phyloP scores from a whole-genome alignment of 2,797 vertebrate genomes.

The Glossophaga mutica region DNA sequence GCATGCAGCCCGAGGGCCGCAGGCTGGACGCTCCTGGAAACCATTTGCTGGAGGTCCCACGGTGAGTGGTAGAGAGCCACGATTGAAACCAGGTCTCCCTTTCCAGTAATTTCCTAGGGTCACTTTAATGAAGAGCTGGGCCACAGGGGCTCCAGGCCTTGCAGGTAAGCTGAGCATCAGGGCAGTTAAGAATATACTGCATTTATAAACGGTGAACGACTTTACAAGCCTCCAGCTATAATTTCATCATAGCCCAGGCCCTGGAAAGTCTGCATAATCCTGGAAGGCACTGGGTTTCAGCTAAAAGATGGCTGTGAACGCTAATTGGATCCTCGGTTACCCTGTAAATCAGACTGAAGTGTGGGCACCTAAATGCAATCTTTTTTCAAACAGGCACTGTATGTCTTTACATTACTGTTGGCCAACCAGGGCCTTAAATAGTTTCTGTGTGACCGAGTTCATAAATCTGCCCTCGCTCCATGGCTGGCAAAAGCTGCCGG shows the following conservation, averaged over 20 bases:
- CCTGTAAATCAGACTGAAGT: constrained; percentile 82
- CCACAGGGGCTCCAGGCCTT: constrained; percentile 66
- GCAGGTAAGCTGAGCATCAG: constrained; percentile 66
- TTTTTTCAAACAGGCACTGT: constrained; percentile 82
- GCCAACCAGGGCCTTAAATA: constrained; percentile 81
- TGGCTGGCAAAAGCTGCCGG: constrained; percentile 77
- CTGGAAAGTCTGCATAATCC: constrained; percentile 87
- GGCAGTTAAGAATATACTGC: constrained; percentile 79
- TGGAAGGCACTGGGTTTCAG: constrained; percentile 82
- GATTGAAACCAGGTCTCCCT: constrained; percentile 10
- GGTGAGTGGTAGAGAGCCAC: not conserved
- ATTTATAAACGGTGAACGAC: constrained; percentile 80
- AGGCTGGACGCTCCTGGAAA: not conserved
- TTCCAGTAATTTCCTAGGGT: constrained; percentile 64
- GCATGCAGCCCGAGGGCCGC: too few relatives aligned
- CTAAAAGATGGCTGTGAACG: constrained; percentile 83
- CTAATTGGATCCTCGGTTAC: constrained; percentile 83
- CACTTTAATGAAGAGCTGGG: constrained; percentile 73
- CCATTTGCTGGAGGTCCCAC: not conserved
- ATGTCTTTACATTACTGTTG: constrained; percentile 85
- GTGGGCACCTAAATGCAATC: constrained; percentile 79
- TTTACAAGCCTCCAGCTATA: constrained; percentile 84
- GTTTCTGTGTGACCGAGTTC: constrained; percentile 79
- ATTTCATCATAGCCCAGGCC: constrained; percentile 83
- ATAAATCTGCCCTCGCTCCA: constrained; percentile 84